Percentiles rank a stretch among this genome's conserved stretches.
These are phyloP conservation scores for Andrena chrysosceles DNA, from an alignment of 2,888 invertebrate genomes.

Conservation along the genomic window DNA sequence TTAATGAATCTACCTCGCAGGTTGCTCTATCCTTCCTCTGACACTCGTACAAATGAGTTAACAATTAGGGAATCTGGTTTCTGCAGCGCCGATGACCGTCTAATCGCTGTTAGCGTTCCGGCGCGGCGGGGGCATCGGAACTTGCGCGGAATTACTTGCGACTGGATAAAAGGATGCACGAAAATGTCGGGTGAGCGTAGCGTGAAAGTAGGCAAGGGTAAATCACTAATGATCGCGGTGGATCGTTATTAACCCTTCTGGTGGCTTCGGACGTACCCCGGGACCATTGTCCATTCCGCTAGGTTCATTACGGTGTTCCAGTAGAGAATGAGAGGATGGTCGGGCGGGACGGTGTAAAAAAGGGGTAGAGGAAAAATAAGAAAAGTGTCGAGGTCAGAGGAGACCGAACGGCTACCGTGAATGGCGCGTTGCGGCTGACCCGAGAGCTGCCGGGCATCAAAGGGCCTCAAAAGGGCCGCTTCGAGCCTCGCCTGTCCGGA, in stretches of 20 bases:
- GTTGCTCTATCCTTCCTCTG: conserved; percentile 15
- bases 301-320: conserved; percentile 76
- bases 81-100: neutral
- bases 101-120: neutral
- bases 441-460: conserved; percentile 78
- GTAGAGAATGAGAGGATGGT: conserved; percentile 51
- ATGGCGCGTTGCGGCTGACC: conserved; percentile 75
- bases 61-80: conserved; percentile 7
- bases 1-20: conserved; percentile 28
- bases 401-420: conserved; percentile 79
- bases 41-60: conserved; percentile 1
- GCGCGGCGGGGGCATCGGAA: neutral
- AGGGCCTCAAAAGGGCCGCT: conserved; percentile 81
- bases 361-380: conserved; percentile 65
- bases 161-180: neutral
- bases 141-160: neutral
- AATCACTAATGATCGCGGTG: conserved; percentile 77
- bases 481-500: conserved; percentile 77
- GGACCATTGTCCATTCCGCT: conserved; percentile 78
- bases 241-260: conserved; percentile 79
- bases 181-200: conserved; percentile 17
- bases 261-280: conserved; percentile 59
- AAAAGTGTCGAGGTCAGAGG: conserved; percentile 68
- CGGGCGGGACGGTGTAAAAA: conserved; percentile 42
- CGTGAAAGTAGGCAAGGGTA: conserved; percentile 38